Evolutionary conservation across 1,140 invertebrate species (phyloP).

Genomic region (Drosophila oshimai): DNA sequence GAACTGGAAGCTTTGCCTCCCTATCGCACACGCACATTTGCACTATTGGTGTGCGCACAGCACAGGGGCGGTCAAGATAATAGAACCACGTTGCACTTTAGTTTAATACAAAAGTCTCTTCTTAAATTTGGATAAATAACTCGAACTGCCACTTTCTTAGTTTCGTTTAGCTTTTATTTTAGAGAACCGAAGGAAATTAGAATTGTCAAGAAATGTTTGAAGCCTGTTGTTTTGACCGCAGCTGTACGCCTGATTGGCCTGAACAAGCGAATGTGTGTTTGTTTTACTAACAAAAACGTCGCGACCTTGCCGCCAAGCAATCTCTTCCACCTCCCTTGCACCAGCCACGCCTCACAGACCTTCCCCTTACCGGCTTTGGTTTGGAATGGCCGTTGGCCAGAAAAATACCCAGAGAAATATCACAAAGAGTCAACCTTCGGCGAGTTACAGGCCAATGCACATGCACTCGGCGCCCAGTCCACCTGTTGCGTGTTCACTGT

Average conservation of each 20-base stretch:
- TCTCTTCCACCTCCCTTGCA: constrained; percentile 5
- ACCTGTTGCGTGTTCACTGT: constrained; percentile 17
- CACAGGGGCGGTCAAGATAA: not conserved
- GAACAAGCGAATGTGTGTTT: constrained; percentile 15
- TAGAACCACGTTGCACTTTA: not conserved
- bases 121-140: no score
- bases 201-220: no score
- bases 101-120: no score
- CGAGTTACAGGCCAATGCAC: constrained; percentile 8
- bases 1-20: constrained; percentile 24
- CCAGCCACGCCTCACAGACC: not conserved
- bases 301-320: constrained; percentile 55
- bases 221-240: not conserved
- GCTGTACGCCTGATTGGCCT: constrained; percentile 1
- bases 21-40: not conserved
- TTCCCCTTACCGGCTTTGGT: constrained; percentile 9
- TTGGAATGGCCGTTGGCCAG: not conserved
- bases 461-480: not conserved
- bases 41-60: not conserved
- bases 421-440: constrained; percentile 14
- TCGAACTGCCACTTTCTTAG: no score
- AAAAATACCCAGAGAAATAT: constrained; percentile 6
- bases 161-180: no score
- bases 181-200: not conserved
- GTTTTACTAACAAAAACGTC: constrained; percentile 34